A percentile compares a stretch with the other conserved stretches of the same genome.
These are phyloP conservation scores for Phylloscopus collybita DNA, from an alignment of 2,797 vertebrate genomes.

Conservation along the genomic window DNA sequence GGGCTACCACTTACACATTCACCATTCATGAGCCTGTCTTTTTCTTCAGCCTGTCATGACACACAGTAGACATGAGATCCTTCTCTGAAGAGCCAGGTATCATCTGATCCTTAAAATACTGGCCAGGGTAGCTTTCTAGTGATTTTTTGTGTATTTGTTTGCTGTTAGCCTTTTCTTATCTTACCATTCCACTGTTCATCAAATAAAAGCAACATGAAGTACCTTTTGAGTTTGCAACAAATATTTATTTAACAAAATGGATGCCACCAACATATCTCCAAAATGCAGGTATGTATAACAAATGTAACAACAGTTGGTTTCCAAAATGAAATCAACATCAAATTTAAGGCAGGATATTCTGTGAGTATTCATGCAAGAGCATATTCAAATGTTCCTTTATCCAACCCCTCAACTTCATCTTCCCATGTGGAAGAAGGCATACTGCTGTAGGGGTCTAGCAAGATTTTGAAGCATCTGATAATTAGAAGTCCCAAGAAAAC, in stretches of 20 bases:
- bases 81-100: not conserved
- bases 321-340: slow-evolving; percentile 50
- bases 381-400: slow-evolving; percentile 97
- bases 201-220: not conserved
- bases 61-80: not conserved
- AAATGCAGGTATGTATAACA: slow-evolving; percentile 35
- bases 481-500: slow-evolving; percentile 95
- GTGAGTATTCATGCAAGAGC: slow-evolving; percentile 86
- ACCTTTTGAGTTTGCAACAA: slow-evolving; percentile 45
- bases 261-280: slow-evolving; percentile 46
- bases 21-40: not conserved
- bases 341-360: slow-evolving; percentile 49
- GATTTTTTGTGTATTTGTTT: not conserved
- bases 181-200: not conserved
- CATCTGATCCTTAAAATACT: not conserved
- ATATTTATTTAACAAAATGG: slow-evolving; percentile 74
- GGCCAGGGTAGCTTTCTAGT: not conserved
- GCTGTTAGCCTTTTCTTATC: not conserved
- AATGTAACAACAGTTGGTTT: slow-evolving; percentile 31
- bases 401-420: slow-evolving; percentile 92
- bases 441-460: slow-evolving; percentile 96
- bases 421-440: slow-evolving; percentile 98
- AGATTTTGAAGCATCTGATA: slow-evolving; percentile 94
- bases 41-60: not conserved
- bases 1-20: not conserved